These are phyloP conservation scores for Platysteira castanea DNA, from an alignment of 2,113 vertebrate species.

Conservation along the genomic window DNA sequence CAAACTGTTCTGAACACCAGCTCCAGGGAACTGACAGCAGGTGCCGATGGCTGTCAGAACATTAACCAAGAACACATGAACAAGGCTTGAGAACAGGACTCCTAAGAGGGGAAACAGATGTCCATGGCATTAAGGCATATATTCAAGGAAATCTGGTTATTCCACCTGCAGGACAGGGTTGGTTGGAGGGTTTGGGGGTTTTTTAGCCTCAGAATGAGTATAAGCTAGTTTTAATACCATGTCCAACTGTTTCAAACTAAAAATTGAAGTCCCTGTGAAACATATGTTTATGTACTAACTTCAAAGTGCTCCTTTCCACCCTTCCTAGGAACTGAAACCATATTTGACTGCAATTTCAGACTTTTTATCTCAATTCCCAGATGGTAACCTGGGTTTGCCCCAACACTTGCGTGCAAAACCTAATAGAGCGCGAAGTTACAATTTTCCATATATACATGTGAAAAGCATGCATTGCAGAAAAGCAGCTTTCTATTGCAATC, in stretches of 20 bases:
- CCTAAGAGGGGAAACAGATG: background rate
- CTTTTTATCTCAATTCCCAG: conserved; percentile 44
- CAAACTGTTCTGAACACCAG: background rate
- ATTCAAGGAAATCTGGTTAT: background rate
- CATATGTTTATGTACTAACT: conserved; percentile 33
- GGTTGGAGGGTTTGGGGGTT: background rate
- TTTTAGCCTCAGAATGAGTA: background rate
- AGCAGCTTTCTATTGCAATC: background rate
- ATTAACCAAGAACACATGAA: background rate
- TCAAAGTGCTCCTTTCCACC: conserved; percentile 50
- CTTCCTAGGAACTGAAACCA: conserved; percentile 19
- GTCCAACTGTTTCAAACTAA: conserved; percentile 15
- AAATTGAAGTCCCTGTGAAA: conserved; percentile 22
- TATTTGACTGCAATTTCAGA: conserved; percentile 28
- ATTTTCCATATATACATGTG: conserved; percentile 36
- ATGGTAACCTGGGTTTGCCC: conserved; percentile 52
- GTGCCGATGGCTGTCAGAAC: background rate
- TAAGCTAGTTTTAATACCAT: background rate
- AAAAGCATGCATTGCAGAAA: background rate
- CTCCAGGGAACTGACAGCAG: background rate
- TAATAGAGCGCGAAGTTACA: conserved; percentile 17
- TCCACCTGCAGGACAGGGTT: background rate
- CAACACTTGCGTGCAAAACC: conserved; percentile 14
- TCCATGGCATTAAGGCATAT: background rate
- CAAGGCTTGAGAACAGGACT: background rate